Base-by-base conservation (phyloP, 2,113 vertebrate species). In the Pelvicachromis taeniatus region DNA sequence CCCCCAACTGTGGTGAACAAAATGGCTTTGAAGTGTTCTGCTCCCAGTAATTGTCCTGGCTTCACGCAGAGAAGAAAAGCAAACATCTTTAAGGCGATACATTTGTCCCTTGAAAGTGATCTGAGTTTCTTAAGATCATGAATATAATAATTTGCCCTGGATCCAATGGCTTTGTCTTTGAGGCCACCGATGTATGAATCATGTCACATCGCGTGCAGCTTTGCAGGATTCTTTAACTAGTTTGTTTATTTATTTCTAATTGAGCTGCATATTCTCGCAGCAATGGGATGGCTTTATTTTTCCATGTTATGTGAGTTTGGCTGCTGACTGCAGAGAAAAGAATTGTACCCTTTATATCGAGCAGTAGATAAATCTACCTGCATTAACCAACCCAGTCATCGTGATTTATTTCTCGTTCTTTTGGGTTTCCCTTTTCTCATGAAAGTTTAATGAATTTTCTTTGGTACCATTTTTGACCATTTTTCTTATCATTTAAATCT, bases 1-100 rank as follows among this genome's bases (percentile, higher is more conserved):
- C 42, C 55, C 56, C 87, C 75, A 4, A 40, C 87, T 81, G 92
- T 29, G 87, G 38, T 33, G 81, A 55, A 78, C 68, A 65, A 85
- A 86, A 85, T 59, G 81, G 38, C 77, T 88, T 88, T 90, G 77
- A 79, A 89, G 59, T 63, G 38, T 59, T 86, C 54, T 73, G 54
- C 55, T 83, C 53, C 12, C 77, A 80, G 86, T 82, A 90, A 85
- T 84, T 90, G 85, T 80, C 59, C 40, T 26, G 4, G 53, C 12
- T 29, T 85, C 86, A 85, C 81, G 31, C 77, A 23, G 77, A 77
- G 70, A 78, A 73, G 38, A 68, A 79, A 55, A 70, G 70, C 42
- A 87, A 86, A 84, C 87, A 78, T 82, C 88, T 84, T 29, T 45
- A 35, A 61, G 78, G 86, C 35, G 79, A 83, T 78, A 40, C 42